Percentiles rank a stretch among this genome's conserved stretches.
Conservation (phyloP, 2,888 invertebrate genomes). For the Phengaris arion region DNA sequence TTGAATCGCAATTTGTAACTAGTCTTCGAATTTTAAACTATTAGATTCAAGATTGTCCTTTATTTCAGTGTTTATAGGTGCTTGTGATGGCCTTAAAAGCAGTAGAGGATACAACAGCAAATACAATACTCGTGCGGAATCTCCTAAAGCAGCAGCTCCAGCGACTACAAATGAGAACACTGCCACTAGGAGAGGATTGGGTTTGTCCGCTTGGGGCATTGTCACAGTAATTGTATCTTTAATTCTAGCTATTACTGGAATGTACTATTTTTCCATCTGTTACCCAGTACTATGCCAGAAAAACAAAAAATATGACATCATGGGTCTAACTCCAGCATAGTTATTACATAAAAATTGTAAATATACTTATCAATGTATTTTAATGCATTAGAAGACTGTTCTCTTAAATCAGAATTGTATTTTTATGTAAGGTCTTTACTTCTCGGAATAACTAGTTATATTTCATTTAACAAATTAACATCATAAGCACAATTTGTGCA, state of each 20-base stretch:
- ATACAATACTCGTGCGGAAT: constrained; percentile 39
- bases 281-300: constrained; percentile 82
- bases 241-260: constrained; percentile 73
- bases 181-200: constrained; percentile 58
- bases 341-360: background rate
- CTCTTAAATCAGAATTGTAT: background rate
- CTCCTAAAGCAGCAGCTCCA: constrained; percentile 41
- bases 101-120: constrained; percentile 34
- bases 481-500: background rate
- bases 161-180: constrained; percentile 48
- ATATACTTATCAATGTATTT: background rate
- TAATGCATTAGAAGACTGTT: background rate
- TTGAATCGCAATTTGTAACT: no score
- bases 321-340: constrained; percentile 67
- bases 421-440: background rate
- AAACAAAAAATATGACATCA: constrained; percentile 77
- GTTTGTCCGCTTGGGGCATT: constrained; percentile 83
- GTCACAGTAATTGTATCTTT: constrained; percentile 74
- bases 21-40: no score
- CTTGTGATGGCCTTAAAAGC: constrained; percentile 35
- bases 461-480: background rate
- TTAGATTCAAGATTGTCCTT: background rate
- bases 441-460: no score
- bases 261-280: constrained; percentile 83
- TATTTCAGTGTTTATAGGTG: constrained; percentile 34